Base-by-base conservation (phyloP, 1,140 invertebrate genomes). In the Zaprionus camerounensis region DNA sequence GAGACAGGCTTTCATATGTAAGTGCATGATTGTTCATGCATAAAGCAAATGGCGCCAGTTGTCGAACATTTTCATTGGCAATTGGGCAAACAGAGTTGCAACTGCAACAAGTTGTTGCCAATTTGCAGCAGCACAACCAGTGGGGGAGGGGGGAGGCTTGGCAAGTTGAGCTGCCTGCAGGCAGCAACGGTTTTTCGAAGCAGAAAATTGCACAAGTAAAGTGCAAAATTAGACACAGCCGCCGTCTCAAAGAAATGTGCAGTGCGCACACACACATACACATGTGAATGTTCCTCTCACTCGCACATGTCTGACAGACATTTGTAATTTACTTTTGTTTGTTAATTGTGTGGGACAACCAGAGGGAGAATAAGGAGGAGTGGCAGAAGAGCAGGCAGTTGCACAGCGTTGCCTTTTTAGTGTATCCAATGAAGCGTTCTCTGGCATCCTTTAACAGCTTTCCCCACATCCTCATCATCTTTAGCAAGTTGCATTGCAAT, bases 191-290 rank as follows among this genome's bases (percentile, higher is more conserved):
- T 63, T 72, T 77, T 63, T 56, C 46, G 63, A 72, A 80, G 74
- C 78, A 72, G 74, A 80, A 80, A 80, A 80, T 80, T 80, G 75
- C 78, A 80, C 69, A 80, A 80, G 73, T 80, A 80, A 80, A 80
- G 78, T 80, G 74, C 64, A 77, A 80, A 80, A 80, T 80, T 80
- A 80, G 78, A 77, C 69, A 69, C 63, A 72, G 34, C 24, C 53
- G 62, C 31, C 38, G 51, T 67, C 68, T 69, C 74, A 80, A 80
- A 80, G 78, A 77, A 80, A 80, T 67, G 22, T 67, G 34, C 69
- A 49, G n/a, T 34, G 49, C 28, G 66, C 51, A 36, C 59, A 66
- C 57, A 72, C 51, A 74, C 66, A 13, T 34, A 61, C 36, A 55
- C 12, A 38, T 38, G 59, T 24, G 22, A 20, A 22, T 44, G n/a